These are phyloP conservation scores for Trimorus sp. DNA, from an alignment of 2,888 invertebrate genomes.

Conservation along the genomic window DNA sequence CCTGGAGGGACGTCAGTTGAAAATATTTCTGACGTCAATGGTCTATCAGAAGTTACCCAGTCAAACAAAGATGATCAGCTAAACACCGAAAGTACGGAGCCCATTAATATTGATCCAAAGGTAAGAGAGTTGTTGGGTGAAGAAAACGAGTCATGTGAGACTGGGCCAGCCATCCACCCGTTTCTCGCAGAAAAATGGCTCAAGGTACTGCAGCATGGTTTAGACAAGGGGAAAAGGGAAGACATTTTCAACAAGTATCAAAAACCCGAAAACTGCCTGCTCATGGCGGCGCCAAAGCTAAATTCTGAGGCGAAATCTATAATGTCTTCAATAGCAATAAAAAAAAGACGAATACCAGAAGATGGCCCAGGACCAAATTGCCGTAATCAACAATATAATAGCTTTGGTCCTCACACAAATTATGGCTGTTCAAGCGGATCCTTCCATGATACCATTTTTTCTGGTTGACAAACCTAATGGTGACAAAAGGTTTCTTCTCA, in stretches of 20 bases:
- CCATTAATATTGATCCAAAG: constrained; percentile 11
- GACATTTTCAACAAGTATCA: constrained; percentile 22
- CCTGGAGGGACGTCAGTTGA: too few species aligned
- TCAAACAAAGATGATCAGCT: neutral
- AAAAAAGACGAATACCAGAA: constrained; percentile 30
- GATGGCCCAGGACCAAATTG: constrained; percentile 9
- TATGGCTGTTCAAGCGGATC: too few species aligned
- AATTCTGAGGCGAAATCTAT: constrained; percentile 19
- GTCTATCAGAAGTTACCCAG: too few species aligned
- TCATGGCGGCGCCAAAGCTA: neutral
- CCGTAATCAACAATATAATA: neutral
- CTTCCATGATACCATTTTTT: constrained; percentile 1
- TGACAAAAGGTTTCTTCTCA: constrained; percentile 1
- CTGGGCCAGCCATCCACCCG: neutral
- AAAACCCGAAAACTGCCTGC: constrained; percentile 10
- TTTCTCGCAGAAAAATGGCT: neutral
- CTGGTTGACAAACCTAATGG: neutral
- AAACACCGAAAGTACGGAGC: constrained; percentile 14
- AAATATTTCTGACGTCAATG: too few species aligned
- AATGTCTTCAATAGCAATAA: constrained; percentile 20
- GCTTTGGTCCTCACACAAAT: neutral
- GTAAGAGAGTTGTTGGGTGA: too few species aligned
- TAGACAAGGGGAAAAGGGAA: neutral
- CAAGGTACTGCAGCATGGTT: constrained; percentile 1
- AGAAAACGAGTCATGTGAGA: too few species aligned